A percentile compares a stretch with the other conserved stretches of the same genome.
phyloP scores from a whole-genome alignment of 2,888 invertebrate species.

The Apeira syringaria region DNA sequence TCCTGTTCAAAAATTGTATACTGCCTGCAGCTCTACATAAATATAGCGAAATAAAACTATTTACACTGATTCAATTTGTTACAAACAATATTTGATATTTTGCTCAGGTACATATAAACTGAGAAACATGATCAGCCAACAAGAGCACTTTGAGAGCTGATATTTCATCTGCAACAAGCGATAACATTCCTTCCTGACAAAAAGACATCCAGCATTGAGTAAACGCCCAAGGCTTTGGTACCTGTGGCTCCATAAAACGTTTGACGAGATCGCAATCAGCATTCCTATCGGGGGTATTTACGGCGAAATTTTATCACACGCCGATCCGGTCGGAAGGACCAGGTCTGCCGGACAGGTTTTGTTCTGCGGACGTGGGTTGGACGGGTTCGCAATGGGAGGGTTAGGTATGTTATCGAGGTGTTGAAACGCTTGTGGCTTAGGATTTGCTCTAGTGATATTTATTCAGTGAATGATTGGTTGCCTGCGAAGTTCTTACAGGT shows the following conservation, averaged over 20 bases:
- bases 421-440: conserved; percentile 4
- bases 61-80: too few species aligned
- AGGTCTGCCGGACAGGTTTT: conserved; percentile 41
- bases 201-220: conserved; percentile 27
- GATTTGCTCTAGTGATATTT: conserved; percentile 2
- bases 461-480: too few species aligned
- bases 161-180: neutral
- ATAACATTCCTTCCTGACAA: conserved; percentile 2
- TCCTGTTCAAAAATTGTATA: too few species aligned
- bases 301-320: conserved; percentile 56
- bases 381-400: conserved; percentile 26
- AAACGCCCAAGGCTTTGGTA: conserved; percentile 34
- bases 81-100: too few species aligned
- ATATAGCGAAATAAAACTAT: too few species aligned
- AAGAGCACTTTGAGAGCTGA: neutral
- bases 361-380: conserved; percentile 43
- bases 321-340: conserved; percentile 36
- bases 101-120: too few species aligned
- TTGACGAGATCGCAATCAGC: conserved; percentile 53
- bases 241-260: conserved; percentile 46
- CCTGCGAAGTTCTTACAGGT: too few species aligned
- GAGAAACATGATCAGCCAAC: too few species aligned
- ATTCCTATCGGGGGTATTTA: conserved; percentile 58
- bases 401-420: conserved; percentile 7
- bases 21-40: too few species aligned